phyloP scores from a whole-genome alignment of 2,797 vertebrate genomes.

The Amblyraja radiata region DNA sequence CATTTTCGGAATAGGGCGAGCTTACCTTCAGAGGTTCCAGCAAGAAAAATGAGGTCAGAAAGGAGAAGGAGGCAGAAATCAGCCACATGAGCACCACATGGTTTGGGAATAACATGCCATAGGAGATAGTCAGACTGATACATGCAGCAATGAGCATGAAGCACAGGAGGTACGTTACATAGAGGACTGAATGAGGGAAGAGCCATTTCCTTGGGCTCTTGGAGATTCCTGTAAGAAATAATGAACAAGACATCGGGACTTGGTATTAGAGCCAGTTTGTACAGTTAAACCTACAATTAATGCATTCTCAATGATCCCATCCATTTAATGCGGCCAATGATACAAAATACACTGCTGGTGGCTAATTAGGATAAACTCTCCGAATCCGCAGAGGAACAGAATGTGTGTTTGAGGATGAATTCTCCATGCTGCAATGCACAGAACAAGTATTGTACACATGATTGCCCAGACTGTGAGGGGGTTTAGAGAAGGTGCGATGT shows the following conservation, averaged over 20 bases:
- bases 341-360: background rate
- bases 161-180: slow-evolving; percentile 54
- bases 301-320: background rate
- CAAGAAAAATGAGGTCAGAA: slow-evolving; percentile 60
- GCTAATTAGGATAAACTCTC: background rate
- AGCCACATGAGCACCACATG: slow-evolving; percentile 65
- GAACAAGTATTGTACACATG: background rate
- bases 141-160: slow-evolving; percentile 52
- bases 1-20: background rate
- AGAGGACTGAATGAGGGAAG: slow-evolving; percentile 57
- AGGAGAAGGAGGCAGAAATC: slow-evolving; percentile 53
- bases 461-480: background rate
- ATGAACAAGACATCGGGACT: background rate
- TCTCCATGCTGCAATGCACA: background rate
- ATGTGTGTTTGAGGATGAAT: background rate
- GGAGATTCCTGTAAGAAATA: slow-evolving; percentile 54
- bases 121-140: slow-evolving; percentile 57
- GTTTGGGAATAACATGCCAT: slow-evolving; percentile 58
- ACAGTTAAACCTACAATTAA: background rate
- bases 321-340: background rate
- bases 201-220: slow-evolving; percentile 50
- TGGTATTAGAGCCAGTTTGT: background rate
- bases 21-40: slow-evolving; percentile 67
- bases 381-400: background rate
- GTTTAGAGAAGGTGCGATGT: background rate